A percentile compares a stretch with the other conserved stretches of the same genome.
Evolutionary conservation across 1,140 invertebrate species (phyloP).

Genomic region (Procambarus virginalis): DNA sequence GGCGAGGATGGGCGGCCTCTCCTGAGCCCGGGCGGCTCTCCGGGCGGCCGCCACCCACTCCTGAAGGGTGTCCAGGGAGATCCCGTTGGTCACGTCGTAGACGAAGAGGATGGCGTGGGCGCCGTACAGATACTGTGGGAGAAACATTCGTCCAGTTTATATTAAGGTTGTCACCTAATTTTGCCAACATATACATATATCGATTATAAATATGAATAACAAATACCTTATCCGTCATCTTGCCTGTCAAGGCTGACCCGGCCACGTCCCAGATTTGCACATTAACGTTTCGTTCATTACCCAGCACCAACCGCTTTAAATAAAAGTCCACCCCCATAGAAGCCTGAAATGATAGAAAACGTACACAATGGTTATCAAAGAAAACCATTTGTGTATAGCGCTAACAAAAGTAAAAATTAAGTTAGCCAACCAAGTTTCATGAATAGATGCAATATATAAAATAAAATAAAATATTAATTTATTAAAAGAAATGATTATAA

Average conservation of each 20-base stretch:
- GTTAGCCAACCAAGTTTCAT: too few relatives aligned
- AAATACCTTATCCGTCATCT: slow-evolving; percentile 84
- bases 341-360: slow-evolving; percentile 73
- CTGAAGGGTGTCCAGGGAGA: slow-evolving; percentile 85
- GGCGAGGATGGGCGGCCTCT: slow-evolving; percentile 81
- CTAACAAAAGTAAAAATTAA: too few relatives aligned
- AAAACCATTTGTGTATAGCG: too few relatives aligned
- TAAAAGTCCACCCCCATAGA: slow-evolving; percentile 90
- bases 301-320: slow-evolving; percentile 81
- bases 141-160: not conserved
- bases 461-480: too few relatives aligned
- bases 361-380: not conserved
- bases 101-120: slow-evolving; percentile 83
- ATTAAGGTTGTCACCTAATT: too few relatives aligned
- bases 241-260: slow-evolving; percentile 82
- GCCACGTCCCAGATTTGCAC: slow-evolving; percentile 90
- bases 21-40: slow-evolving; percentile 77
- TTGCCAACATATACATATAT: too few relatives aligned
- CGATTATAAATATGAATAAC: not conserved
- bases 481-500: too few relatives aligned
- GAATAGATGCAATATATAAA: too few relatives aligned
- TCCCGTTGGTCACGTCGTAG: slow-evolving; percentile 89
- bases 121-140: slow-evolving; percentile 77
- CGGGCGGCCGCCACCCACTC: slow-evolving; percentile 84
- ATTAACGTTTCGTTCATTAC: slow-evolving; percentile 81